Evolutionary conservation across 2,888 invertebrate genomes (phyloP), one percentile per base, ranked within the genome.

Genomic region (Silvanus unidentatus): DNA sequence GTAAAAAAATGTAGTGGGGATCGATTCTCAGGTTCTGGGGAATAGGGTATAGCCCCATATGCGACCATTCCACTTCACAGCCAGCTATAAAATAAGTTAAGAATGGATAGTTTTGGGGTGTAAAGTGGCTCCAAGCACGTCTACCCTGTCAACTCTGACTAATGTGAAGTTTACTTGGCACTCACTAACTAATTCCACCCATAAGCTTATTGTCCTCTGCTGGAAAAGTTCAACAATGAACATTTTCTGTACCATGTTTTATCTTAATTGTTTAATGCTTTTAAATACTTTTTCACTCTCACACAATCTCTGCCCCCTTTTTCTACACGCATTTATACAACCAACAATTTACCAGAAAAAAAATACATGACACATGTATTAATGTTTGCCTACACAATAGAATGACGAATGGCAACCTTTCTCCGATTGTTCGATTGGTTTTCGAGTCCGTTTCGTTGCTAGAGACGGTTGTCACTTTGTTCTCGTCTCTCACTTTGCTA

Each of bases 231-330:
- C 49, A 52, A 52, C 51, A 54, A 52, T 51, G 43, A 45, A 47
- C 54, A 44, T 40, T 22, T n/a, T n/a, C n/a, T n/a, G n/a, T n/a
- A 40, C 48, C 32, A 47, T 49, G 51, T 50, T 54, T 54, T 54
- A 45, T 43, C 39, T 43, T 43, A 43, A 43, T 43, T 43, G 39
- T 43, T 39, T 39, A 65, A 66, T 64, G 64, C 66, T 67, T 67
- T 66, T 65, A 65, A 65, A 65, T 67, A 65, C 66, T 66, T 67
- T 65, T 65, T 64, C 61, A n/a, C n/a, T n/a, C n/a, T n/a, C n/a
- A n/a, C n/a, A n/a, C n/a, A n/a, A n/a, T n/a, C n/a, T n/a, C n/a
- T n/a, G n/a, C n/a, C n/a, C n/a, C n/a, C n/a, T n/a, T n/a, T n/a
- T n/a, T n/a, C n/a, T n/a, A n/a, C n/a, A n/a, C n/a, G n/a, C n/a